These are phyloP conservation scores for Nycticebus coucang DNA, from an alignment of 2,113 vertebrate genomes.

Conservation along the genomic window DNA sequence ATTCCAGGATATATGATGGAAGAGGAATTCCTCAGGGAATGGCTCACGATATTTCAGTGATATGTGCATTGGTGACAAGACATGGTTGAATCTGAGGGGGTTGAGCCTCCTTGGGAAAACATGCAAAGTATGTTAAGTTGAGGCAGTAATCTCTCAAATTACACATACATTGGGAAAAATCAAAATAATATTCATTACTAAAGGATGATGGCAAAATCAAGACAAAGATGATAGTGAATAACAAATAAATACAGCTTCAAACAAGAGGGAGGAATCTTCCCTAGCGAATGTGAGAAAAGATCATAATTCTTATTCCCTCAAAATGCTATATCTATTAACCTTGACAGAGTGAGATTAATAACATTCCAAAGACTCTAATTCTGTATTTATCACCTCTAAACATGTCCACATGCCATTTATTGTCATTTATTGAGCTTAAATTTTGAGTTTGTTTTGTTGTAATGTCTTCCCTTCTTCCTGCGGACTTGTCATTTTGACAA, in stretches of 20 bases:
- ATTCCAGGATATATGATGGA: background rate
- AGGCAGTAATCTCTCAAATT: slow-evolving; percentile 5
- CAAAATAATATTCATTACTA: background rate
- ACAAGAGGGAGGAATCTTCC: background rate
- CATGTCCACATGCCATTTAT: background rate
- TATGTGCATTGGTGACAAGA: background rate
- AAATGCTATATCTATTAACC: slow-evolving; percentile 27
- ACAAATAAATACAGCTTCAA: background rate
- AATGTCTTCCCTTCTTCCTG: background rate
- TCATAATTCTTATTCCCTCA: background rate
- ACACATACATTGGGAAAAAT: background rate
- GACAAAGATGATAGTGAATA: slow-evolving; percentile 1
- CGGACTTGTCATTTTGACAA: background rate
- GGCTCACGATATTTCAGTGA: background rate
- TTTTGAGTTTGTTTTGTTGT: slow-evolving; percentile 33
- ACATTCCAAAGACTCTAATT: slow-evolving; percentile 14
- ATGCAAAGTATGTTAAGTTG: background rate
- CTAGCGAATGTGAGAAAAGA: background rate
- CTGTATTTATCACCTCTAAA: slow-evolving; percentile 25
- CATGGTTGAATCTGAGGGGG: background rate
- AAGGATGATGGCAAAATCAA: background rate
- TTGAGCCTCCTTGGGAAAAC: background rate
- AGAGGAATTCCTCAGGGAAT: slow-evolving; percentile 3
- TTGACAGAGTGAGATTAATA: background rate
- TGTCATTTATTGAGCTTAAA: slow-evolving; percentile 2